Base-by-base conservation (phyloP, 2,113 vertebrate genomes). In the Xiphophorus maculatus region DNA sequence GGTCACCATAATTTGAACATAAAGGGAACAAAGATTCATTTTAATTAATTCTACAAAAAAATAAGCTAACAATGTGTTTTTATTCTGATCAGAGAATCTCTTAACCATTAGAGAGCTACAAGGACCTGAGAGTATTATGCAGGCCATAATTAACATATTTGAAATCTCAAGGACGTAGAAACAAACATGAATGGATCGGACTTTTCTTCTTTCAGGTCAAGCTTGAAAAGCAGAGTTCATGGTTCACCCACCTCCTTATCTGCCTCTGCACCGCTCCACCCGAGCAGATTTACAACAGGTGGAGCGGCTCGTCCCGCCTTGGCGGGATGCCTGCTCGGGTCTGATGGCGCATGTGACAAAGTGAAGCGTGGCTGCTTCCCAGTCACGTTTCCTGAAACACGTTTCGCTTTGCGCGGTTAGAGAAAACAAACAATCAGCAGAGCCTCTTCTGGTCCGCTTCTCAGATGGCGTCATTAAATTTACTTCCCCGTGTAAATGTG, bases 271-370 rank as follows among this genome's bases (percentile, higher is more conserved):
- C 77, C 71, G 2, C 17, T 51, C 29, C 19, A 61, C 14, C 5
- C 0, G 4, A 27, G 81, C 63, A 72, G 25, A 78, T 72, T 67
- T 62, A 8, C 68, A 77, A 76, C 80, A 88, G 85, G 87, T 85
- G 80, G 72, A 15, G 62, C 1, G 14, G 42, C 51, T 40, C 4
- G 48, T 66, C 63, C 58, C 0, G 10, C 9, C n/a, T 15, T 33
- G 80, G 74, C 35, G 51, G 7, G 11, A 27, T 1, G 15, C 73
- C 78, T 4, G 22, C 48, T 83, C 74, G 71, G 75, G 71, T 82
- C 11, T 70, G 73, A 73, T 11, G 11, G 37, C 30, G 0, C 82
- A 83, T 27, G 82, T 85, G 86, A 87, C 66, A 0, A 61, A 71
- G 62, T 32, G 11, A 40, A 64, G 28, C 7, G 22, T 7, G 63